Percentiles rank a stretch among this genome's conserved stretches.
Evolutionary conservation across 2,888 invertebrate genomes (phyloP).

Genomic region (Megalurothrips usitatus): DNA sequence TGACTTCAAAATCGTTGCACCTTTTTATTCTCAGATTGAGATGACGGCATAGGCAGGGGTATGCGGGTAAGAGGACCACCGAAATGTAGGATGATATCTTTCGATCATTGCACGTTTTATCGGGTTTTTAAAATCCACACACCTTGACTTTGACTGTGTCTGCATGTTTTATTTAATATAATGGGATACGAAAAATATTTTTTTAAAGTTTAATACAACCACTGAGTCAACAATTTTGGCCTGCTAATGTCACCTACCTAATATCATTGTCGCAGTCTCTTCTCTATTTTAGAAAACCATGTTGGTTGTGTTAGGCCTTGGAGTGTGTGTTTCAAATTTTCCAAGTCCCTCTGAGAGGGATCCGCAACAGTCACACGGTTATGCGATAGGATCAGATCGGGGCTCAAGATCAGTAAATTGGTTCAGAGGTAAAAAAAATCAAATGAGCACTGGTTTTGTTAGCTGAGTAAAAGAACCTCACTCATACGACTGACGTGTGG

Average conservation of each 20-base stretch:
- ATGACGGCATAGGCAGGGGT: too few relatives aligned
- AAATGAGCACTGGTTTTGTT: too few relatives aligned
- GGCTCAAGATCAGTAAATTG: too few relatives aligned
- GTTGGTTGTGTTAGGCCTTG: constrained; percentile 3
- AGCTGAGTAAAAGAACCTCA: too few relatives aligned
- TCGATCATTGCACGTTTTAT: background rate
- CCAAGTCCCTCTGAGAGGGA: background rate
- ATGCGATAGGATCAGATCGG: too few relatives aligned
- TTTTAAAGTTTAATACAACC: background rate
- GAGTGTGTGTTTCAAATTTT: background rate
- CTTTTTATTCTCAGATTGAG: too few relatives aligned
- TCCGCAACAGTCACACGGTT: too few relatives aligned
- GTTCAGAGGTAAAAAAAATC: too few relatives aligned
- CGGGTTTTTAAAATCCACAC: background rate
- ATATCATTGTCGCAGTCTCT: constrained; percentile 8
- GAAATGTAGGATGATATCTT: background rate
- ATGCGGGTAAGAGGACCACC: too few relatives aligned
- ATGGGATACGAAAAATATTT: background rate
- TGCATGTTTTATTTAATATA: background rate
- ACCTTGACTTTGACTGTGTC: background rate
- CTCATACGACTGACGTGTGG: too few relatives aligned
- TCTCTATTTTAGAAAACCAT: background rate
- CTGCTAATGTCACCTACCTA: background rate
- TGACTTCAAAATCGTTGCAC: too few relatives aligned
- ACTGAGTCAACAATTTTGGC: constrained; percentile 14